These are phyloP conservation scores for Lasioglossum marginatum DNA, from an alignment of 2,888 invertebrate genomes.

Conservation along the genomic window DNA sequence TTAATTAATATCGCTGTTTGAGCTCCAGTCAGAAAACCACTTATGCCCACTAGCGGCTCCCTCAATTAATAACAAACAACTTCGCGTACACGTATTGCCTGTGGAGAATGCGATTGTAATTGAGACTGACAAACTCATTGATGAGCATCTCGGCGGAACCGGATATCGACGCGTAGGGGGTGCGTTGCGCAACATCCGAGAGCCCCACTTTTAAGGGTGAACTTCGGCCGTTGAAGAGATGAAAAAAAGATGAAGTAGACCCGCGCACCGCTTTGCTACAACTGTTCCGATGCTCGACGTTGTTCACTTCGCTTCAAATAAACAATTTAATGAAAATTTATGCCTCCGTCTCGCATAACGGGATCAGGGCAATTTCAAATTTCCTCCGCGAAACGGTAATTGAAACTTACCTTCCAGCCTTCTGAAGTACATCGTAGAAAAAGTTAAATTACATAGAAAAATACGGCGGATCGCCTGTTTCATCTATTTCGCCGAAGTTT, in stretches of 20 bases:
- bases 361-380: background rate
- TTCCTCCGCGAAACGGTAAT: background rate
- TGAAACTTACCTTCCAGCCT: background rate
- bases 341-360: background rate
- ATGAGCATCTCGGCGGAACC: constrained; percentile 7
- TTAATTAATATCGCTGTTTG: constrained; percentile 46
- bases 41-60: constrained; percentile 24
- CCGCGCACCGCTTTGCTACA: background rate
- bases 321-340: background rate
- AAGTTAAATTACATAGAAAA: background rate
- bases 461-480: background rate
- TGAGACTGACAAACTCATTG: constrained; percentile 15
- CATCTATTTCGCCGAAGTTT: background rate
- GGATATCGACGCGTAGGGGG: constrained; percentile 18
- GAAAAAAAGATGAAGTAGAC: constrained; percentile 5
- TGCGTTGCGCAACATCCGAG: background rate
- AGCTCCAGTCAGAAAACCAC: constrained; percentile 34
- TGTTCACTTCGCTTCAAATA: background rate
- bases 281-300: background rate
- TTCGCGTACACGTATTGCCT: constrained; percentile 1
- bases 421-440: no score
- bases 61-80: constrained; percentile 43
- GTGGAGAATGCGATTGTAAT: constrained; percentile 18
- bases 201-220: constrained; percentile 18
- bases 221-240: constrained; percentile 13